Evolutionary conservation across 1,140 invertebrate genomes (phyloP), one percentile per base, ranked within the genome.

Genomic region (Drosophila virilis): DNA sequence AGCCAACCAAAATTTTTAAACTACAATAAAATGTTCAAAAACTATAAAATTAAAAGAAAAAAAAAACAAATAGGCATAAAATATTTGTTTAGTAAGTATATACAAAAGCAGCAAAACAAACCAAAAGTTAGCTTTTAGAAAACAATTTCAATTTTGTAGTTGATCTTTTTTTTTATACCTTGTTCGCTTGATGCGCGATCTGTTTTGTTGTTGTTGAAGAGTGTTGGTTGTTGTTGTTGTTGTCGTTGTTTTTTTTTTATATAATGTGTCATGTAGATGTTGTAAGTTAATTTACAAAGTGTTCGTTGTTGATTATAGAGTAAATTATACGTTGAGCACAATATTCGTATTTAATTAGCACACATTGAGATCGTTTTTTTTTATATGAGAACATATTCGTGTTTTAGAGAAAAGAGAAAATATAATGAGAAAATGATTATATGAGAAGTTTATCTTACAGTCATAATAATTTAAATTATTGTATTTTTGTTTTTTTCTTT

Each of bases 141-240:
- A 52, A 68, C 8, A 73, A 67, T 58, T 78, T 45, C 8, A 80
- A 89, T 82, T 84, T 80, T 61, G 64, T 71, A 89, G 51, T 80
- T 77, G 78, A 70, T 48, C 46, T 64, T 74, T 77, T 74, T 77
- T 77, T 64, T 77, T 77, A 91, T 92, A 92, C 91, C 91, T 92
- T 92, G 78, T 91, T 92, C 77, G 90, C 82, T 91, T 91, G 91
- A 83, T 92, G 91, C 80, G 88, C 86, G 78, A 91, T 92, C 91
- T 92, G 73, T 88, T 80, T 69, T 74, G 58, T 75, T 77, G 58
- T 75, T 77, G 78, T 79, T 60, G 66, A 52, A 43, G 51, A 78
- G 61, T 80, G 62, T 78, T 82, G 77, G 74, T 78, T 74, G 79
- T 88, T 59, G 74, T 78, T 74, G 79, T 88, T 59, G 69, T 86